Conservation (phyloP, 2,797 vertebrate species). For the Clarias pachynema region DNA sequence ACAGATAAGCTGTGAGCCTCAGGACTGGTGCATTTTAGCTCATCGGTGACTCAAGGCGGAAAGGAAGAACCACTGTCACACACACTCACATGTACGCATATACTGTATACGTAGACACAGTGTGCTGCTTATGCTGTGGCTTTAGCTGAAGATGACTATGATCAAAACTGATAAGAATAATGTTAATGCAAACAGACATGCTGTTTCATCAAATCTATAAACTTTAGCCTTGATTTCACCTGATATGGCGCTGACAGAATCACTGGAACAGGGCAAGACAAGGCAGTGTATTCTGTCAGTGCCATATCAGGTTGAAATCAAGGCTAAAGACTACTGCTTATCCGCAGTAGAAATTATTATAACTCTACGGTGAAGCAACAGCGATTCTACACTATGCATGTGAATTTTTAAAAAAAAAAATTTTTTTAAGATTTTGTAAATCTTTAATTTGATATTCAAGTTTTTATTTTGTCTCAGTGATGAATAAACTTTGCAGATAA, state of each 20-base stretch:
- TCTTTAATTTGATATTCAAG: too few relatives aligned
- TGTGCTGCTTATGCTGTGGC: background rate
- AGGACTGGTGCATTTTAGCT: conserved; percentile 31
- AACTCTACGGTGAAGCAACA: background rate
- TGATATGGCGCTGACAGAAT: background rate
- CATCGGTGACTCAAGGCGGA: conserved; percentile 17
- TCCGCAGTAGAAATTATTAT: background rate
- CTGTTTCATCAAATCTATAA: background rate
- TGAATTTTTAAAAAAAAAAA: too few relatives aligned
- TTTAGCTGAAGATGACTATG: background rate
- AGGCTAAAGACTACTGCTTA: background rate
- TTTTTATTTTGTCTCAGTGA: too few relatives aligned
- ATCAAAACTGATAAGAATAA: background rate
- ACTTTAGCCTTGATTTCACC: conserved; percentile 6
- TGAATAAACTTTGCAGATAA: too few relatives aligned
- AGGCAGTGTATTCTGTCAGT: too few relatives aligned
- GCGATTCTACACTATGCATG: background rate
- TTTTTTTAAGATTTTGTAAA: too few relatives aligned
- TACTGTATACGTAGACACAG: background rate
- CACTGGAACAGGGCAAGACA: background rate
- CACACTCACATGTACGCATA: background rate
- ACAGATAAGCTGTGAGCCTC: conserved; percentile 53
- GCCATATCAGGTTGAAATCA: too few relatives aligned
- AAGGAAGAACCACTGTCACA: conserved; percentile 13
- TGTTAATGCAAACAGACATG: background rate